Evolutionary conservation across 2,797 vertebrate species (phyloP).

Genomic region (Podargus strigoides): DNA sequence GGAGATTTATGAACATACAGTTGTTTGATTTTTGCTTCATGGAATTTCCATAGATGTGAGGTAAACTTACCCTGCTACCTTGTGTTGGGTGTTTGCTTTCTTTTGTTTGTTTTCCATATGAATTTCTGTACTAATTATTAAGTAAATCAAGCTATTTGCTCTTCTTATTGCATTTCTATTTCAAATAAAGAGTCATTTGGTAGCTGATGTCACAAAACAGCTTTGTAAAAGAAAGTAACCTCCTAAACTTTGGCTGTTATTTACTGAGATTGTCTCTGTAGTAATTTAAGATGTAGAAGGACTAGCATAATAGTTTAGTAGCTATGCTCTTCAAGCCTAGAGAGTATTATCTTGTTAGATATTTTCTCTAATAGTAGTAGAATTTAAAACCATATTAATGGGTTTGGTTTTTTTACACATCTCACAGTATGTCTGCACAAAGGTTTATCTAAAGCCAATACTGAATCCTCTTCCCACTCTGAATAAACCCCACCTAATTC

Average conservation of each 20-base stretch:
- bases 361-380: not conserved
- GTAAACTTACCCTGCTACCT: not conserved
- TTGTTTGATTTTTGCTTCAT: conserved; percentile 12
- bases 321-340: not conserved
- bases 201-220: not conserved
- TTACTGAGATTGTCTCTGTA: not conserved
- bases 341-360: not conserved
- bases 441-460: not conserved
- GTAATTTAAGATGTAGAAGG: not conserved
- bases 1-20: not conserved
- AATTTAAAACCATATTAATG: not conserved
- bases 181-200: not conserved
- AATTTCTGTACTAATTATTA: not conserved
- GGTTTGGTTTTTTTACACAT: not conserved
- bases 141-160: not conserved
- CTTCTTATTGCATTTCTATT: not conserved
- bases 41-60: not conserved
- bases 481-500: not conserved
- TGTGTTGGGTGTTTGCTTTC: not conserved
- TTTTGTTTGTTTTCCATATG: conserved; percentile 1
- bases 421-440: not conserved
- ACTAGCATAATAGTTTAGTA: not conserved
- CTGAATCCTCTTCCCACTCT: not conserved
- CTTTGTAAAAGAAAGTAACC: not conserved
- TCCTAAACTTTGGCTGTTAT: not conserved